Evolutionary conservation across 1,140 invertebrate genomes (phyloP), one percentile per base, ranked within the genome.

Genomic region (Calosoma granatense): DNA sequence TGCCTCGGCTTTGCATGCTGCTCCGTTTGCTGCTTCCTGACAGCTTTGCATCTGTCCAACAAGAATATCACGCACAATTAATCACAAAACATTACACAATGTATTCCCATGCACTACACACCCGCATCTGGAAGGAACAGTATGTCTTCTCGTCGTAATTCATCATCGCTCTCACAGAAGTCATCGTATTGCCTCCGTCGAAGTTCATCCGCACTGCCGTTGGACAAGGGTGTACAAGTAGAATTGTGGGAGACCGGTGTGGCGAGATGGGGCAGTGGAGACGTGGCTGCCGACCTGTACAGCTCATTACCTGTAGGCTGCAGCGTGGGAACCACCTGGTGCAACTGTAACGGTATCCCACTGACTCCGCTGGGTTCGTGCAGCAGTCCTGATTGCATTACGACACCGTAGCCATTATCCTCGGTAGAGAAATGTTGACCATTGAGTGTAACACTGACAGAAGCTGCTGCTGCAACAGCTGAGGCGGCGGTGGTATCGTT

Each of bases 1-100:
- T 92, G 66, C 88, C 89, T 59, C 90, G 81, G 72, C 88, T 92
- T 73, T 93, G 90, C 74, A 92, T 87, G 70, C 89, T 92, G 70
- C 88, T 88, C 61, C 90, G 80, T 70, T 92, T 92, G 72, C 89
- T 92, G 73, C 87, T 88, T 55, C 86, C 85, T 69, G 76, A 78
- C 53, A 72, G 58, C 63, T 70, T 73, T 15, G 63, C 63, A 54
- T 65, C 65, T n/a, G 39, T 55, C 57, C 26, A 15, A 54, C 9
- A 41, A 36, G n/a, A 6, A 36, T 36, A 36, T 36, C n/a, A 9
- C n/a, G n/a, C 26, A 36, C 6, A 9, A 36, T 9, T 36, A 6
- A 36, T 36, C 6, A 9, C 26, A 36, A 36, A 36, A 36, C 26
- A 36, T 9, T n/a, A 36, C 26, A 36, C n/a, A 36, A 36, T 6